These are phyloP conservation scores for Ammospiza caudacuta DNA, from an alignment of 2,113 vertebrate species.

Conservation along the genomic window DNA sequence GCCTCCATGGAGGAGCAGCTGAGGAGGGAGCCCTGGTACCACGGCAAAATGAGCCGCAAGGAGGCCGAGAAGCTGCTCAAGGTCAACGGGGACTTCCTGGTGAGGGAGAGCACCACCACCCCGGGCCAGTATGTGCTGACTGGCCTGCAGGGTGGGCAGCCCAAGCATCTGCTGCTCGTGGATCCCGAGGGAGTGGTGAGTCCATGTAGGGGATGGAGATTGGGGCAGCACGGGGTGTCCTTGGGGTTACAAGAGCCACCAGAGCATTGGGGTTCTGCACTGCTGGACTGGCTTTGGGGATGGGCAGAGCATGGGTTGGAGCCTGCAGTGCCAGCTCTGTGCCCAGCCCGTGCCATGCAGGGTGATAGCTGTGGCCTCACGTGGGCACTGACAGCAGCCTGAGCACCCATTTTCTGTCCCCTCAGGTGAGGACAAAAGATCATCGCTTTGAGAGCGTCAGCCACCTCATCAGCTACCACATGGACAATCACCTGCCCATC, in stretches of 20 bases:
- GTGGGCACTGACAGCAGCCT: rapidly evolving
- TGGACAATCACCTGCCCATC: slow-evolving; percentile 98
- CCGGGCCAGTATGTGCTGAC: slow-evolving; percentile 96
- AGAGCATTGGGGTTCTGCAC: background rate
- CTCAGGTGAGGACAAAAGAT: slow-evolving; percentile 94
- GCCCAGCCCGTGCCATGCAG: background rate
- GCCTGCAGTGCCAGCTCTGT: background rate
- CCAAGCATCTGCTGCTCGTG: slow-evolving; percentile 94
- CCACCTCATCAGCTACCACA: slow-evolving; percentile 97
- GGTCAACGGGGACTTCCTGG: slow-evolving; percentile 93
- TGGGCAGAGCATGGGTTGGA: background rate
- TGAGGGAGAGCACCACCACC: slow-evolving; percentile 93
- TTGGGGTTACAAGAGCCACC: background rate
- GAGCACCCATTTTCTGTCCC: rapidly evolving
- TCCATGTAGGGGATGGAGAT: rapidly evolving
- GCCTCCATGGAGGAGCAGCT: slow-evolving; percentile 91
- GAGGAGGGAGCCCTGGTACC: slow-evolving; percentile 91
- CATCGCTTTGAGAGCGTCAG: slow-evolving; percentile 96
- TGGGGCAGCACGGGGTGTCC: rapidly evolving
- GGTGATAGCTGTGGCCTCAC: background rate
- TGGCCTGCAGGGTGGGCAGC: slow-evolving; percentile 90
- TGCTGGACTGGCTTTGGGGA: background rate
- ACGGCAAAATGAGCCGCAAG: slow-evolving; percentile 88
- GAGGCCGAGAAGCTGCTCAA: slow-evolving; percentile 90
- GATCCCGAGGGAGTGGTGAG: slow-evolving; percentile 98